These are phyloP conservation scores for Apeltes quadracus DNA, from an alignment of 2,113 vertebrate genomes.

Conservation along the genomic window DNA sequence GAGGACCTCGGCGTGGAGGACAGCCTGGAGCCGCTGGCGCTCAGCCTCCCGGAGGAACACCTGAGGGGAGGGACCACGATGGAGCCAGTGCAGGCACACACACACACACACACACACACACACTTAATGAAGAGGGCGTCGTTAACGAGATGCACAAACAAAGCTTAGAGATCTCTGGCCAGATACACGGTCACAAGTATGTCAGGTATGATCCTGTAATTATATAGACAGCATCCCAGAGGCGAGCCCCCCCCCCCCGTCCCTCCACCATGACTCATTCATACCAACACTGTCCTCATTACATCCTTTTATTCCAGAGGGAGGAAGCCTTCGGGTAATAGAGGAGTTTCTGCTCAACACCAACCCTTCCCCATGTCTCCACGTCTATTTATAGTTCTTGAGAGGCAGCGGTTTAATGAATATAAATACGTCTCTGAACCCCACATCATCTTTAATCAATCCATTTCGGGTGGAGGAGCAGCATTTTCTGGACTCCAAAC, in stretches of 20 bases:
- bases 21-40: constrained; percentile 88
- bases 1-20: constrained; percentile 91
- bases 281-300: constrained; percentile 41
- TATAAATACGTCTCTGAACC: not conserved
- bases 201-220: constrained; percentile 71
- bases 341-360: constrained; percentile 16
- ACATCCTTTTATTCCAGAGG: constrained; percentile 35
- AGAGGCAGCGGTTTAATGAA: constrained; percentile 24
- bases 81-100: constrained; percentile 16
- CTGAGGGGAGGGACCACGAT: constrained; percentile 71
- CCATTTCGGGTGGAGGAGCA: not conserved
- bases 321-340: constrained; percentile 36
- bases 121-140: constrained; percentile 15
- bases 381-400: constrained; percentile 25
- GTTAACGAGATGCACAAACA: constrained; percentile 17
- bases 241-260: constrained; percentile 20
- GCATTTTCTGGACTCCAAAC: not conserved
- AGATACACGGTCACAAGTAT: constrained; percentile 54
- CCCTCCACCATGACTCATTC: constrained; percentile 34
- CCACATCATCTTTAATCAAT: not conserved
- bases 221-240: constrained; percentile 59
- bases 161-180: constrained; percentile 15
- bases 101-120: constrained; percentile 1
- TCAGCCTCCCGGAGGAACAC: constrained; percentile 92
- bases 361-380: not conserved